Evolutionary conservation across 1,140 invertebrate genomes (phyloP).

Genomic region (Conus betulinus): DNA sequence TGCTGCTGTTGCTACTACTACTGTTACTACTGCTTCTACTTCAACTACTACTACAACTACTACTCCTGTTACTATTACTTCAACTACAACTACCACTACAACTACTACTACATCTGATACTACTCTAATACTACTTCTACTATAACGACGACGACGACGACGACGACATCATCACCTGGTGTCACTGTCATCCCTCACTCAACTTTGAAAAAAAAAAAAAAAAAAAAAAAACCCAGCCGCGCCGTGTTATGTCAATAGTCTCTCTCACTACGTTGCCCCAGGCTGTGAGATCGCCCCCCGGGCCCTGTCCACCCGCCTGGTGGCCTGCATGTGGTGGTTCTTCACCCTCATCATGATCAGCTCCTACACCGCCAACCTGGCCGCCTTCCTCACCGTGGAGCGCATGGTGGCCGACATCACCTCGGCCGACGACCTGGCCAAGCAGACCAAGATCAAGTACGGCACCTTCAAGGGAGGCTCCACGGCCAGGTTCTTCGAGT

Average conservation of each 20-base stretch:
- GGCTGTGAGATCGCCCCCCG: slow-evolving; percentile 74
- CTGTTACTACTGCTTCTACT: background rate
- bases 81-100: background rate
- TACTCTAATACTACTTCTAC: too few relatives aligned
- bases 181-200: too few relatives aligned
- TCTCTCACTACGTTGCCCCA: slow-evolving; percentile 33
- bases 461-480: slow-evolving; percentile 91
- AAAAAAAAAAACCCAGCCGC: too few relatives aligned
- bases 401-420: slow-evolving; percentile 97
- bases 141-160: too few relatives aligned
- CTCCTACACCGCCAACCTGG: slow-evolving; percentile 98
- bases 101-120: background rate
- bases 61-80: too few relatives aligned
- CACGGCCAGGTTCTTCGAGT: slow-evolving; percentile 92
- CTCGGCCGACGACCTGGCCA: slow-evolving; percentile 94
- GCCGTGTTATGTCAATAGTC: too few relatives aligned
- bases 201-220: too few relatives aligned
- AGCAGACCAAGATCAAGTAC: slow-evolving; percentile 97
- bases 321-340: slow-evolving; percentile 99
- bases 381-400: slow-evolving; percentile 95
- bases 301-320: slow-evolving; percentile 92
- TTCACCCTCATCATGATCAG: slow-evolving; percentile 98
- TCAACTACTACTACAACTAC: too few relatives aligned
- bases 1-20: background rate
- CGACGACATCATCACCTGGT: too few relatives aligned